These are phyloP conservation scores for Meliscaeva auricollis DNA, from an alignment of 2,888 invertebrate species.

Conservation along the genomic window DNA sequence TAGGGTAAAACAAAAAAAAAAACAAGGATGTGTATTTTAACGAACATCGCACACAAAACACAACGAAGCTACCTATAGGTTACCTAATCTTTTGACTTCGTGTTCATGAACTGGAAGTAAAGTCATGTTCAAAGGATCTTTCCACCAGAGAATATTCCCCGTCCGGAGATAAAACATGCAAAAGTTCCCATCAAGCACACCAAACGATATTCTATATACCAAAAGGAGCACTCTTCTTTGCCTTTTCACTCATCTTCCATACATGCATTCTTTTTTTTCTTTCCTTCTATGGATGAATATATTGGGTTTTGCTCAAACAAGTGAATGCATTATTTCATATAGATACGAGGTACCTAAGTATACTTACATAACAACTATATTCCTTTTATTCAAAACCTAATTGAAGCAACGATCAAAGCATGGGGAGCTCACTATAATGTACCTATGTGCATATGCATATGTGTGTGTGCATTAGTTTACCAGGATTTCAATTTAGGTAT, in stretches of 20 bases:
- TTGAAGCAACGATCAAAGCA: slow-evolving; percentile 19
- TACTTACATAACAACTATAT: no score
- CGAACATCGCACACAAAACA: slow-evolving; percentile 26
- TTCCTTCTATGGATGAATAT: not conserved
- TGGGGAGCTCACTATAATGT: not conserved
- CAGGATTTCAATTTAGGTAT: not conserved
- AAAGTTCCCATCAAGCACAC: slow-evolving; percentile 29
- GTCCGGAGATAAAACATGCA: slow-evolving; percentile 52
- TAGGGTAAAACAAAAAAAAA: not conserved
- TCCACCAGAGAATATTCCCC: slow-evolving; percentile 19
- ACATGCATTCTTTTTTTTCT: not conserved
- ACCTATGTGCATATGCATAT: not conserved
- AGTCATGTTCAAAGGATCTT: slow-evolving; percentile 64
- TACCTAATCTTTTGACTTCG: slow-evolving; percentile 55
- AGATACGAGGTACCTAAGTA: no score
- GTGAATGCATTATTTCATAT: slow-evolving; percentile 22
- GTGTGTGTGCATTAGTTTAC: not conserved
- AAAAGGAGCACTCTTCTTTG: slow-evolving; percentile 27
- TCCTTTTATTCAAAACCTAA: not conserved
- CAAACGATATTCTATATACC: slow-evolving; percentile 8
- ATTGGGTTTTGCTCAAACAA: slow-evolving; percentile 19
- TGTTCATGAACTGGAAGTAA: slow-evolving; percentile 71
- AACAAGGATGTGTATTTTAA: slow-evolving; percentile 18
- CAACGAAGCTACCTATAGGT: slow-evolving; percentile 30
- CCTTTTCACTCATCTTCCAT: slow-evolving; percentile 20